Base-by-base conservation (phyloP, 2,888 invertebrate genomes). In the Scaeva pyrastri region DNA sequence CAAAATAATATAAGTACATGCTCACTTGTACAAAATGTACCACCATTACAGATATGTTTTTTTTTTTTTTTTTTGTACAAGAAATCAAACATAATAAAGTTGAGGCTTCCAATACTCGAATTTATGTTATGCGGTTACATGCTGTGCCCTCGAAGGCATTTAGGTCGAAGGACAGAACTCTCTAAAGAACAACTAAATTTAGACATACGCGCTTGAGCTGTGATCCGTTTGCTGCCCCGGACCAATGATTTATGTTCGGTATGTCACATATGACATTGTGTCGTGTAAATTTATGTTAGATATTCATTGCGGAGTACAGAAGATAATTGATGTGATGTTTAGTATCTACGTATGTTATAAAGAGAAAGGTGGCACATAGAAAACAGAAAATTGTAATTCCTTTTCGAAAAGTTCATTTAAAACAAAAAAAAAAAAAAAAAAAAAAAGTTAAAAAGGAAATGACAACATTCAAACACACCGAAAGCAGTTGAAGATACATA, bases 321-420 rank as follows among this genome's bases (percentile, higher is more conserved):
- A 86, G 86, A 86, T 86, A 86, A 86, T 86, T 86, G 86, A 86
- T 86, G 86, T 86, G 86, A 86, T 86, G 86, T 86, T 86, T 82
- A 86, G 82, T 86, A 58, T 82, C 74, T 71, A 71, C 77, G 81
- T 58, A 48, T 78, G 70, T 86, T 82, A 74, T 82, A 82, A 77
- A 74, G 73, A 86, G 86, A 86, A 86, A 86, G 86, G 86, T 86
- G 70, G 73, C 71, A 80, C 64, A 80, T 64, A 64, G 45, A 72
- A 76, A 76, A 81, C 43, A 83, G 26, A 74, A 70, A 77, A 82
- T 68, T 81, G 68, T 81, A 72, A 74, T 71, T 77, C 64, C 31
- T 64, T 55, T 68, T 48, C 62, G 60, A n/a, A 84, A 80, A 85
- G 72, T 77, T 86, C 55, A 64, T 77, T 64, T 66, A 21, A 75